phyloP scores from a whole-genome alignment of 2,888 invertebrate genomes.

The Platycheirus rosarum region DNA sequence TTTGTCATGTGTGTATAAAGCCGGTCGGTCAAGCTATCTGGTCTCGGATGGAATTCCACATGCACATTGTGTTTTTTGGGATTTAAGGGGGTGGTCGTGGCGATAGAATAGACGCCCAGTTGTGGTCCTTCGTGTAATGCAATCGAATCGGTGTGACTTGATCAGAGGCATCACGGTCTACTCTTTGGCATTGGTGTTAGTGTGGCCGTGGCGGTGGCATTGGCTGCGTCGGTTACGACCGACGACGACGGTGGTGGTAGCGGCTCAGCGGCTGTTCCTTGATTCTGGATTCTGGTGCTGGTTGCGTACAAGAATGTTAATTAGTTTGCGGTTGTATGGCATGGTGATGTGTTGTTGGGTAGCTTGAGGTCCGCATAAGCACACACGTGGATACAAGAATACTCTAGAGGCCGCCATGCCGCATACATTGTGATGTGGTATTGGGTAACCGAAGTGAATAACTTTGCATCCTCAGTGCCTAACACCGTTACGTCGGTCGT shows the following conservation, averaged over 20 bases:
- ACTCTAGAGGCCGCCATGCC: conserved; percentile 11
- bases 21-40: conserved; percentile 43
- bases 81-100: conserved; percentile 21
- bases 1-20: conserved; percentile 32
- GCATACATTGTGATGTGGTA: conserved; percentile 60
- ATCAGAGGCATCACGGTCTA: conserved; percentile 43
- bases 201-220: conserved; percentile 21
- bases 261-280: conserved; percentile 35
- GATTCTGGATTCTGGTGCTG: conserved; percentile 31
- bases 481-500: background rate
- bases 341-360: conserved; percentile 33
- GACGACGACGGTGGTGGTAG: background rate
- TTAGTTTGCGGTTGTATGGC: conserved; percentile 67
- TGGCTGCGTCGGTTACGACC: conserved; percentile 33
- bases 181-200: conserved; percentile 15
- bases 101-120: conserved; percentile 11
- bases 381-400: conserved; percentile 40
- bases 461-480: conserved; percentile 33
- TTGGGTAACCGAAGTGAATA: conserved; percentile 70
- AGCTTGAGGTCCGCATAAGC: conserved; percentile 37
- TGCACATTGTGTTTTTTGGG: conserved; percentile 40
- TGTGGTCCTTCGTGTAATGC: conserved; percentile 60
- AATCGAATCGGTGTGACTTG: conserved; percentile 71
- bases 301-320: conserved; percentile 74
- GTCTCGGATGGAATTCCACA: conserved; percentile 43